Conservation (phyloP, 2,113 vertebrate genomes). For the Pachycephala philippinensis region DNA sequence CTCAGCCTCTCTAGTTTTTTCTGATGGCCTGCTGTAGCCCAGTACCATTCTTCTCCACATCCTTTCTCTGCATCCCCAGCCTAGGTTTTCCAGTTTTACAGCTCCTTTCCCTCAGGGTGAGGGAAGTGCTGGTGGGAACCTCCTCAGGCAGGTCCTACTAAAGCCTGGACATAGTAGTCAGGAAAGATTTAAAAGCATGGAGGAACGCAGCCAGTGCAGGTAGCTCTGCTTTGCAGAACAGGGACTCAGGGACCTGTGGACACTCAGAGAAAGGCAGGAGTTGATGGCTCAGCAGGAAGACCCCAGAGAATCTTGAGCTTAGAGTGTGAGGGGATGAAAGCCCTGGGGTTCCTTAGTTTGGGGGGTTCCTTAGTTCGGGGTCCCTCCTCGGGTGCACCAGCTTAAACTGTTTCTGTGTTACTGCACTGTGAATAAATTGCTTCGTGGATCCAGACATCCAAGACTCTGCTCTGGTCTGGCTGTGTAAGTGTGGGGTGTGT, state of each 20-base stretch:
- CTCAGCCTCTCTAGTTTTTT: neutral
- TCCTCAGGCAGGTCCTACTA: neutral
- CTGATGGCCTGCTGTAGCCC: neutral
- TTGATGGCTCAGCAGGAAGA: neutral
- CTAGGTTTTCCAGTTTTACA: neutral
- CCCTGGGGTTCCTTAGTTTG: neutral
- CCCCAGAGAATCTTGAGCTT: neutral
- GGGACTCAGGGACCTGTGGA: neutral
- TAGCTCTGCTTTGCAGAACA: neutral
- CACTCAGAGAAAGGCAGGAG: neutral
- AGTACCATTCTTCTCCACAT: neutral
- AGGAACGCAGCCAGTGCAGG: neutral
- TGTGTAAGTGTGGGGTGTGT: neutral
- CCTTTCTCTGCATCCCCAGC: neutral
- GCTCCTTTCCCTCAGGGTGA: neutral
- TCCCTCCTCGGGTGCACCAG: rapidly evolving
- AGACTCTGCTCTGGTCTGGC: neutral
- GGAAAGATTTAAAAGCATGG: neutral
- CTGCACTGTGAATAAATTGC: rapidly evolving
- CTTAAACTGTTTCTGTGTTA: neutral
- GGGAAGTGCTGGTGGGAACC: neutral
- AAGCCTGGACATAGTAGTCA: neutral
- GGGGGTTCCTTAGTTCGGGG: neutral
- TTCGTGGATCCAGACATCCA: neutral
- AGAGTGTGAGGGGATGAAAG: neutral